Evolutionary conservation across 2,888 invertebrate species (phyloP), one percentile per base, ranked within the genome.

Genomic region (Ormyrus thymus): DNA sequence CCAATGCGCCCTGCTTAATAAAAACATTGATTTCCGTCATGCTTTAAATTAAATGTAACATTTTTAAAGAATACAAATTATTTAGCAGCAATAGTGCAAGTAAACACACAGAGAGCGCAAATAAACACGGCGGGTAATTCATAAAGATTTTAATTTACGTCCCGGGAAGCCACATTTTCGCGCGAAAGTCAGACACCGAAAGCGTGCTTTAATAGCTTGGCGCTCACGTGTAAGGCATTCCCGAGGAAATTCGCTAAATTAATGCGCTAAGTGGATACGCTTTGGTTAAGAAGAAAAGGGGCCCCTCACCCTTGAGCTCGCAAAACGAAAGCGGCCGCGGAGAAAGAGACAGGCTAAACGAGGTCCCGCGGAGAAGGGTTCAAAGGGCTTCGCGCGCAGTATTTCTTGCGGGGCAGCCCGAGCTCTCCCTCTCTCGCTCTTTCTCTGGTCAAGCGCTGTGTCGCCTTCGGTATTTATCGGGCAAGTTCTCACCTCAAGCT

Each of bases 401-500:
- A 89, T 89, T 89, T 89, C 89, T 89, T 89, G 89, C 83, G 82
- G 29, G 83, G 74, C 55, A 74, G 74, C 83, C 85, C 83, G 86
- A 48, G 71, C 43, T n/a, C 74, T 66, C 76, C 72, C 86, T 2
- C 29, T 1, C 29, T 29, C 29, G 1, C 29, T 29, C 29, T 29
- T 29, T 29, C 86, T 83, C 86, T 88, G 89, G 89, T 89, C 89
- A 88, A 89, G 88, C 89, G 88, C 85, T 88, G 88, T 90, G 89
- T 90, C 90, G 89, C 89, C 87, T 89, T 89, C 85, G 87, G 89
- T 90, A 90, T 90, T 90, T 90, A 90, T 90, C 89, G 90, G 88
- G 87, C 87, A 90, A 90, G 89, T 90, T 90, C 89, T 90, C 90
- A 90, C 90, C 90, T 90, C 90, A 88, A 85, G 86, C 88, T 90